Percentiles rank a stretch among this genome's conserved stretches.
Evolutionary conservation across 2,113 vertebrate species (phyloP).

Genomic region (Hystrix brachyura): DNA sequence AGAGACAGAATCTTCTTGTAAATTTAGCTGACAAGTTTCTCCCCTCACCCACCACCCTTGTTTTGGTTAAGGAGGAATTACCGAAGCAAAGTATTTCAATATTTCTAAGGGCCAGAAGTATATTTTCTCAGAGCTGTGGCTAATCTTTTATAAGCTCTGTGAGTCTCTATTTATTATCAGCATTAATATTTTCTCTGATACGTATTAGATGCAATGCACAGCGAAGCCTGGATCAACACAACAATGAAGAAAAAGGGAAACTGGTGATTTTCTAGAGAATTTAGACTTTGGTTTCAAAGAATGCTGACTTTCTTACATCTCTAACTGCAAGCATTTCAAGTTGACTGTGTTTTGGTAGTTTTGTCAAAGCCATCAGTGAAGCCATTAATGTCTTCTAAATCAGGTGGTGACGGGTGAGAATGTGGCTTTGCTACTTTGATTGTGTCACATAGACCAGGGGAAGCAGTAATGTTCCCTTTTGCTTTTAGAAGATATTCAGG

Average conservation of each 20-base stretch:
- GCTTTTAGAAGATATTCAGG: background rate
- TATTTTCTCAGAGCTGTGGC: conserved; percentile 74
- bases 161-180: conserved; percentile 79
- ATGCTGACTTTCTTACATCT: background rate
- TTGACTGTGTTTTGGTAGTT: background rate
- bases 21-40: background rate
- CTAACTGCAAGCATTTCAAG: background rate
- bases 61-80: background rate
- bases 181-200: conserved; percentile 73
- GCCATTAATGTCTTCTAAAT: background rate
- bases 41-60: background rate
- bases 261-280: background rate
- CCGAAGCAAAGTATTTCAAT: conserved; percentile 72
- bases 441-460: background rate
- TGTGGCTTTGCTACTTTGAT: background rate
- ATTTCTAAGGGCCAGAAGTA: conserved; percentile 75
- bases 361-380: background rate
- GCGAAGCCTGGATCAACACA: background rate
- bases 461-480: background rate
- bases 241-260: background rate
- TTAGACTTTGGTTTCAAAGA: conserved; percentile 16
- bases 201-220: background rate
- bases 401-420: background rate
- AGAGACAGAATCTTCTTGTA: background rate
- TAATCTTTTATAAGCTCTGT: conserved; percentile 79